Conservation (phyloP, 2,888 invertebrate species). For the Sesia bembeciformis region DNA sequence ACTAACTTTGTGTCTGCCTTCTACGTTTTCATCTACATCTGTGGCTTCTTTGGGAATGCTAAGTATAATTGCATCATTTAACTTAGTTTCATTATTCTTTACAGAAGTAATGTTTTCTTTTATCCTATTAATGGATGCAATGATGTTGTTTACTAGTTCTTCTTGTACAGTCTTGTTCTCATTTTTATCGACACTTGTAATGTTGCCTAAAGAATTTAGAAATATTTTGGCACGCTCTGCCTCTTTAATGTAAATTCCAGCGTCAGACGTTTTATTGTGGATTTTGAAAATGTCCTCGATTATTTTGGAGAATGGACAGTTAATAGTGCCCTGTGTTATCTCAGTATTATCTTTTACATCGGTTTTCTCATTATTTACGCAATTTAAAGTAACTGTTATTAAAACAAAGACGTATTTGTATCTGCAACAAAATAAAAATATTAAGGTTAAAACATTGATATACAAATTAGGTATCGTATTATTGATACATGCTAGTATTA, state of each 20-base stretch:
- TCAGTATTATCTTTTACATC: slow-evolving; percentile 8
- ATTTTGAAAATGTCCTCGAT: slow-evolving; percentile 62
- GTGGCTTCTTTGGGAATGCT: slow-evolving; percentile 19
- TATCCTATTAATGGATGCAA: slow-evolving; percentile 59
- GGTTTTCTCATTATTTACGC: slow-evolving; percentile 18
- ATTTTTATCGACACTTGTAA: slow-evolving; percentile 29
- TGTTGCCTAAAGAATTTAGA: slow-evolving; percentile 72
- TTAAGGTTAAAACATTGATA: neutral
- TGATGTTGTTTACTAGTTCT: slow-evolving; percentile 53
- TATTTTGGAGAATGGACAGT: slow-evolving; percentile 56
- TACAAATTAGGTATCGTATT: too few relatives aligned
- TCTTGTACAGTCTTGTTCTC: slow-evolving; percentile 39
- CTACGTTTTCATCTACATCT: slow-evolving; percentile 15
- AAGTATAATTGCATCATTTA: slow-evolving; percentile 59
- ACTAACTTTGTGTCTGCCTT: slow-evolving; percentile 16
- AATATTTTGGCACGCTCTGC: slow-evolving; percentile 74
- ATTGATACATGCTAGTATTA: too few relatives aligned
- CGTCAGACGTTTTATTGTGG: slow-evolving; percentile 34
- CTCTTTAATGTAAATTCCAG: slow-evolving; percentile 24
- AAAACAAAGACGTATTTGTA: slow-evolving; percentile 36
- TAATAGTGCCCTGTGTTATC: slow-evolving; percentile 19
- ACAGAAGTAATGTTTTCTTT: slow-evolving; percentile 45
- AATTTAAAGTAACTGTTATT: slow-evolving; percentile 5
- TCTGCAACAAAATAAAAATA: slow-evolving; percentile 25
- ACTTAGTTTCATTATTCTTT: slow-evolving; percentile 24